phyloP scores from a whole-genome alignment of 2,797 vertebrate species.

The Rhinogobio ventralis region DNA sequence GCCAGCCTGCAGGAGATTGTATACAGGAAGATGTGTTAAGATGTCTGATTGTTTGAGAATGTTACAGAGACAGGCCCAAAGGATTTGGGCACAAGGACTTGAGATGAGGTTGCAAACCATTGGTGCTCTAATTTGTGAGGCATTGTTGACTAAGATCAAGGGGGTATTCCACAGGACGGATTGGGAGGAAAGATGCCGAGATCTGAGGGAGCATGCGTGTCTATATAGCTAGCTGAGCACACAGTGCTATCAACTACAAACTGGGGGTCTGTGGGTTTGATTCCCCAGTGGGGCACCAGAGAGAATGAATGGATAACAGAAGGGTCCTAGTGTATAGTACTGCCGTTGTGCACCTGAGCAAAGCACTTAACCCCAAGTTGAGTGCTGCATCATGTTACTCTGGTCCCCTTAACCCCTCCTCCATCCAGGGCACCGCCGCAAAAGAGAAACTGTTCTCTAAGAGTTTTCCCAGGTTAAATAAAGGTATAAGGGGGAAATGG shows the following conservation, averaged over 20 bases:
- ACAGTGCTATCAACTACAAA: slow-evolving; percentile 53
- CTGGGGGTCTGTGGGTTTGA: slow-evolving; percentile 51
- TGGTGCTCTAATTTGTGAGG: slow-evolving; percentile 31
- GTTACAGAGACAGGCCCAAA: slow-evolving; percentile 42
- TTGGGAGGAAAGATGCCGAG: slow-evolving; percentile 19
- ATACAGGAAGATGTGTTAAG: slow-evolving; percentile 53
- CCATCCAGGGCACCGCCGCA: slow-evolving; percentile 56
- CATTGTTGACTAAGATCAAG: slow-evolving; percentile 42
- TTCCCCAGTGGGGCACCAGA: slow-evolving; percentile 56
- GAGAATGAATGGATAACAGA: slow-evolving; percentile 60
- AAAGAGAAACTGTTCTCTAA: slow-evolving; percentile 60
- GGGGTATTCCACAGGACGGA: slow-evolving; percentile 31
- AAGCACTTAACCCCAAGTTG: slow-evolving; percentile 66
- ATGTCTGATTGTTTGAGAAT: slow-evolving; percentile 49
- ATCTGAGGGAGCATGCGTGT: slow-evolving; percentile 41
- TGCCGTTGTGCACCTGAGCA: slow-evolving; percentile 63
- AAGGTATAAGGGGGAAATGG: slow-evolving; percentile 51
- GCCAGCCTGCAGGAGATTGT: slow-evolving; percentile 44
- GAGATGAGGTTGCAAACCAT: slow-evolving; percentile 42
- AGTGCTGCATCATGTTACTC: slow-evolving; percentile 66
- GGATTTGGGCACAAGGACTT: slow-evolving; percentile 47
- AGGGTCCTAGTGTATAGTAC: slow-evolving; percentile 62
- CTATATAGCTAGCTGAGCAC: slow-evolving; percentile 40
- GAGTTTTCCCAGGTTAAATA: slow-evolving; percentile 62
- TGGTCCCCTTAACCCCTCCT: slow-evolving; percentile 62